Evolutionary conservation across 2,113 vertebrate genomes (phyloP), one percentile per base, ranked within the genome.

Genomic region (Elephas maximus): DNA sequence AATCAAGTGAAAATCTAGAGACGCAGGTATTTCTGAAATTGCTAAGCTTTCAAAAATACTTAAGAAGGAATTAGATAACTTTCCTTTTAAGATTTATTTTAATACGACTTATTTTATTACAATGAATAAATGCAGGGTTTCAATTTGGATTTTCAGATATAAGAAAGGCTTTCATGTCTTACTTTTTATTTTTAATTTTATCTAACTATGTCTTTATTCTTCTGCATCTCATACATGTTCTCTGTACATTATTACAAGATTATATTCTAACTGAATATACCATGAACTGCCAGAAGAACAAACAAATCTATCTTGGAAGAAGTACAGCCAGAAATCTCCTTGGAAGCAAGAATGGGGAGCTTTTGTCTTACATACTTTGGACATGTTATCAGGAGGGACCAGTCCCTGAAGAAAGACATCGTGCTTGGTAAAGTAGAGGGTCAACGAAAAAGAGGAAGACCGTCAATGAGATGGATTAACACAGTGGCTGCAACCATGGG

Each of bases 161-260:
- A 96, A 81, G 69, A 15, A 78, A 37, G 18, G 12, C 6, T 74
- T 78, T 73, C 67, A 7, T 81, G 44, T 28, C 51, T 94, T 83
- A 5, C n/a, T 65, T 85, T 90, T 93, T 73, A 71, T 65, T 85
- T 90, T 93, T 73, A 71, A 45, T 51, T 91, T 78, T 85, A 26
- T 57, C 82, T 74, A 45, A 74, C 21, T 6, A 9, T 57, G 21
- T n/a, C 21, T 76, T 88, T 90, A 26, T 93, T 83, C 9, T 37
- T 91, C 24, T 74, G 5, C 8, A 65, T 97, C 97, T 97, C 77
- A 95, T 83, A 60, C 17, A 96, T 53, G 88, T 23, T 65, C 92
- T 90, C 93, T 82, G 67, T 94, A 85, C 94, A 94, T 91, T 95
- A 86, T 95, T 97, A 97, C 79, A 88, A 57, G 15, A 57, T 57